These are phyloP conservation scores for Xylota sylvarum DNA, from an alignment of 2,888 invertebrate species.

Conservation along the genomic window DNA sequence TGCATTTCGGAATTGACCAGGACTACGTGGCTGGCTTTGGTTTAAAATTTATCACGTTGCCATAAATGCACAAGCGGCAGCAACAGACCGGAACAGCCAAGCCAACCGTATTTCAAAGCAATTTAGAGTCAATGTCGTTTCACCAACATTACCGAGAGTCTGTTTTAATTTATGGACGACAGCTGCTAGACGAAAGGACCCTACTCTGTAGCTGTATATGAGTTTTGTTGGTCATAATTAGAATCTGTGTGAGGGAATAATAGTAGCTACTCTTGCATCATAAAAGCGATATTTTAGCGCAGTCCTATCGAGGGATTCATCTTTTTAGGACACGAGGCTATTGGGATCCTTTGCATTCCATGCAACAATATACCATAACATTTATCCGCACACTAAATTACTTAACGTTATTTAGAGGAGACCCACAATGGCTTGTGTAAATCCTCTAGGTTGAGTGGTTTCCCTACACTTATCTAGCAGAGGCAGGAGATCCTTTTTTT, in stretches of 20 bases:
- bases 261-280: background rate
- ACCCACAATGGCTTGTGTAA: background rate
- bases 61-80: slow-evolving; percentile 9
- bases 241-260: slow-evolving; percentile 1
- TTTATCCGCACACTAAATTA: background rate
- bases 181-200: slow-evolving; percentile 12
- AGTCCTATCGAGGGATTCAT: background rate
- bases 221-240: slow-evolving; percentile 16
- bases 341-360: background rate
- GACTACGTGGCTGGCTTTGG: slow-evolving; percentile 17
- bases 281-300: background rate
- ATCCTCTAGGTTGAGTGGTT: background rate
- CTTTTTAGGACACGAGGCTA: background rate
- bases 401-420: background rate
- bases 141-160: slow-evolving; percentile 4
- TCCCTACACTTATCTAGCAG: no score
- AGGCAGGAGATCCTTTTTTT: background rate
- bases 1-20: background rate
- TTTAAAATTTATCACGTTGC: slow-evolving; percentile 36
- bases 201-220: background rate
- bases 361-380: background rate
- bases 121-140: slow-evolving; percentile 27
- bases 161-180: slow-evolving; percentile 27
- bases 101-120: slow-evolving; percentile 18
- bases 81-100: slow-evolving; percentile 19